Percentiles rank a stretch among this genome's conserved stretches.
Conservation (phyloP, 2,888 invertebrate genomes). For the Leptopilina myrica region DNA sequence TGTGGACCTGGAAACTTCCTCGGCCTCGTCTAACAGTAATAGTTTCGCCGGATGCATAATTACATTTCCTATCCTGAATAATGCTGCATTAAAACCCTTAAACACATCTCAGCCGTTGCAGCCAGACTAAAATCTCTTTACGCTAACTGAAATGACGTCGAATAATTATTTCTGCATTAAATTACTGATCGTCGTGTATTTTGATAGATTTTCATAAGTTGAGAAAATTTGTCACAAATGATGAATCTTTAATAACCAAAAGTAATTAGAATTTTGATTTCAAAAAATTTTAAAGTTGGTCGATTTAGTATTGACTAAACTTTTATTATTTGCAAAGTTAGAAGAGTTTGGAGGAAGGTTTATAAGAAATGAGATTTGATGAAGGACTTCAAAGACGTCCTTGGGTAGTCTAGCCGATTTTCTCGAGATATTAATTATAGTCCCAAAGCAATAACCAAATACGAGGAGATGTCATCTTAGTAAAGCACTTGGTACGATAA, state of each 20-base stretch:
- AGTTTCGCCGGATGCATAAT: conserved; percentile 70
- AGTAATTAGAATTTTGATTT: not conserved
- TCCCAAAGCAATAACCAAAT: conserved; percentile 43
- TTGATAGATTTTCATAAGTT: not conserved
- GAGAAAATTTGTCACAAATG: not conserved
- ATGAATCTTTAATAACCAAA: not conserved
- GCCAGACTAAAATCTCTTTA: conserved; percentile 33
- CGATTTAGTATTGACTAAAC: too few relatives aligned
- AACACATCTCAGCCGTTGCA: conserved; percentile 21
- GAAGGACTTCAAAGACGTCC: not conserved
- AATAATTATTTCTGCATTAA: not conserved
- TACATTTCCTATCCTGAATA: conserved; percentile 68
- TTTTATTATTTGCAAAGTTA: too few relatives aligned
- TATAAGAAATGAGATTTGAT: not conserved
- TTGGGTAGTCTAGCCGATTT: not conserved
- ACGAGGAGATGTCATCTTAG: conserved; percentile 1
- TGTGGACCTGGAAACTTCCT: conserved; percentile 62
- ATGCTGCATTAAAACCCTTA: conserved; percentile 66
- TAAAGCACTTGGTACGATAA: conserved; percentile 48
- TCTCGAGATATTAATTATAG: conserved; percentile 49
- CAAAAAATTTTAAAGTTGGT: too few relatives aligned
- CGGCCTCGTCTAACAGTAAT: conserved; percentile 67
- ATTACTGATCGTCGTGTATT: not conserved
- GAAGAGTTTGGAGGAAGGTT: not conserved
- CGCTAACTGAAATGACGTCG: not conserved